Evolutionary conservation across 2,113 vertebrate species (phyloP), one percentile per base, ranked within the genome.

Genomic region (Pedionomus torquatus): DNA sequence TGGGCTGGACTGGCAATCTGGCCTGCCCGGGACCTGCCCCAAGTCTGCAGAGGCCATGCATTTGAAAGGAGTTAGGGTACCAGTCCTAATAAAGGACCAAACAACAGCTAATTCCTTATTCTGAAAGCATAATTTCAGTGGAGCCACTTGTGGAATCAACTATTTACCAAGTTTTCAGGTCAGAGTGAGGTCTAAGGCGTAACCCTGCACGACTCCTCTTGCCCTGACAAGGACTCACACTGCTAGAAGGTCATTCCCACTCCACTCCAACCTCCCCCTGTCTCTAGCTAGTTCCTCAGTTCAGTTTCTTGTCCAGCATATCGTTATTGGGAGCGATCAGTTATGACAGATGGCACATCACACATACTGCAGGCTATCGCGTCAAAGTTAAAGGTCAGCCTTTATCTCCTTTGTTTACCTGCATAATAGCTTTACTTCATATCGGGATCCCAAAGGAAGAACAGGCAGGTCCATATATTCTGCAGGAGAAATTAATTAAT

Each of bases 341-440:
- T 31, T 51, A 41, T 31, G 85, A 28, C 89, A 95, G 55, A 65
- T 30, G 95, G 92, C 49, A 96, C 83, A 18, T 21, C 94, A 68
- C 64, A 91, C 76, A 35, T 72, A 13, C 86, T 66, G 65, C 91
- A 87, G 90, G 75, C 85, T 71, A 68, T 18, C 1, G 0, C 61
- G 75, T 19, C 82, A 84, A 5, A 64, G 75, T 3, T 51, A 63
- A 90, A 96, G 93, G 86, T 48, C 95, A 95, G 16, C 89, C 75
- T 75, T 82, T 24, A 51, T 13, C 65, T 79, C 66, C 78, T 80
- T 8, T 55, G 48, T 89, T 88, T 33, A 49, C 65, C 83, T 58
- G 31, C 28, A 11, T 12, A 37, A 60, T 33, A 75, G 68, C 25
- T 87, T 57, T 3, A 5, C 52, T 57, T 58, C 60, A 10, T 5